Base-by-base conservation (phyloP, 92 coral and sea anemone genomes). In the Anthopleura xanthogrammica region DNA sequence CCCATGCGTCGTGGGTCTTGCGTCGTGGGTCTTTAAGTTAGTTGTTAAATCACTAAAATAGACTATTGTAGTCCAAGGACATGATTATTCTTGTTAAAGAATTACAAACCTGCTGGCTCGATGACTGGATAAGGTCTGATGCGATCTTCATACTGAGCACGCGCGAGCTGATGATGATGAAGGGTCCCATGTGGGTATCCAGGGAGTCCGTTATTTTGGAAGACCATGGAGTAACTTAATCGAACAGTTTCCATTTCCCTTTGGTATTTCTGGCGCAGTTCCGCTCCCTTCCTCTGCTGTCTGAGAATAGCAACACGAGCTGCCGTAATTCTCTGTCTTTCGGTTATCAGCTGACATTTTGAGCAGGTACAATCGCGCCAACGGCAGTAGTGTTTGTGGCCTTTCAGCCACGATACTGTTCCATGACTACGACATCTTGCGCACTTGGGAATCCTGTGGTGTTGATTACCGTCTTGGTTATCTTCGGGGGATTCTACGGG, bases 401-500 rank as follows among this genome's bases (percentile, higher is more conserved):
- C 99, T 80, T 97, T 97, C 52, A 97, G 92, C 99, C 99, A 97
- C 3, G 99, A 97, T 41, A 95, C 95, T 42, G 98, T 87, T 39
- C 99, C 99, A 76, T 97, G 99, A 41, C 92, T 93, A 8, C 99
- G 98, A 76, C 99, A 97, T 65, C 99, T 94, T 12, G 99, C 99
- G 81, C 99, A 96, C 85, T 96, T 96, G 75, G 99, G 99, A 22
- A 94, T 90, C 52, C 99, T 88, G 83, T 96, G 98, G 83, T 94
- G 91, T 64, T 81, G 78, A 66, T 64, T 86, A 11, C 90, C 85
- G 7, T 54, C 58, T 64, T 84, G 82, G 65, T 86, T 86, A 71
- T 92, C 95, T 11, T 89, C 91, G 20, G 87, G 85, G 6, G 83
- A 88, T 16, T 91, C 95, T 16, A 78, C 73, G 11, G 85, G 80